phyloP scores from a whole-genome alignment of 2,888 invertebrate genomes.

The Drosophila lacicola region DNA sequence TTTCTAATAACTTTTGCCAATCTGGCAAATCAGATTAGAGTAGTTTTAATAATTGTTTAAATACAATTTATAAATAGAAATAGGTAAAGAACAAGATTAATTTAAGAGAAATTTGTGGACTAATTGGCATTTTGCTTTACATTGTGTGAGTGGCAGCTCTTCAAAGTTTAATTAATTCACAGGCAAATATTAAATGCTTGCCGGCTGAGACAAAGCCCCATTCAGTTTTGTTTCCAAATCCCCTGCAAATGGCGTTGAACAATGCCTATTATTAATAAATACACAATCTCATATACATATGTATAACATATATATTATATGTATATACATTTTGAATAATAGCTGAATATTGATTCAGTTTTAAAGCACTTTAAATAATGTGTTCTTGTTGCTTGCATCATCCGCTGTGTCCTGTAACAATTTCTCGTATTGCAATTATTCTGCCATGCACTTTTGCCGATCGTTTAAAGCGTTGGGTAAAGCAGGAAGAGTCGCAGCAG shows the following conservation, averaged over 20 bases:
- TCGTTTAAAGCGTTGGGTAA: slow-evolving; percentile 34
- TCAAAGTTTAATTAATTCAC: slow-evolving; percentile 34
- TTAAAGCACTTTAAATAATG: slow-evolving; percentile 12
- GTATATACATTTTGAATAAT: slow-evolving; percentile 11
- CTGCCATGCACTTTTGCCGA: slow-evolving; percentile 43
- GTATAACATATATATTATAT: neutral
- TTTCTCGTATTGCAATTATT: slow-evolving; percentile 46
- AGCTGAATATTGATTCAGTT: slow-evolving; percentile 4
- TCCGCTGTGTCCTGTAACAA: neutral
- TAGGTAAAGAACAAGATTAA: no score
- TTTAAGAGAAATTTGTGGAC: no score
- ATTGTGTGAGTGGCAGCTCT: slow-evolving; percentile 13
- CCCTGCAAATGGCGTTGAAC: slow-evolving; percentile 18
- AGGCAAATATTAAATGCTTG: slow-evolving; percentile 27
- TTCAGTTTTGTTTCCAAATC: slow-evolving; percentile 12
- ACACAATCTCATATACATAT: neutral
- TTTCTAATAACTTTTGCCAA: no score
- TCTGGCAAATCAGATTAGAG: no score
- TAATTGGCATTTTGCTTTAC: neutral
- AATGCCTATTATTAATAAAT: slow-evolving; percentile 21
- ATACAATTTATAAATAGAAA: no score
- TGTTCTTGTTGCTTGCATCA: neutral
- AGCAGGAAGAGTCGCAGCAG: slow-evolving; percentile 19
- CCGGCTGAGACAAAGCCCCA: slow-evolving; percentile 20
- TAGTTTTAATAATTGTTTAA: no score